Evolutionary conservation across 2,888 invertebrate genomes (phyloP).

Genomic region (Nipponacmea schrenckii): DNA sequence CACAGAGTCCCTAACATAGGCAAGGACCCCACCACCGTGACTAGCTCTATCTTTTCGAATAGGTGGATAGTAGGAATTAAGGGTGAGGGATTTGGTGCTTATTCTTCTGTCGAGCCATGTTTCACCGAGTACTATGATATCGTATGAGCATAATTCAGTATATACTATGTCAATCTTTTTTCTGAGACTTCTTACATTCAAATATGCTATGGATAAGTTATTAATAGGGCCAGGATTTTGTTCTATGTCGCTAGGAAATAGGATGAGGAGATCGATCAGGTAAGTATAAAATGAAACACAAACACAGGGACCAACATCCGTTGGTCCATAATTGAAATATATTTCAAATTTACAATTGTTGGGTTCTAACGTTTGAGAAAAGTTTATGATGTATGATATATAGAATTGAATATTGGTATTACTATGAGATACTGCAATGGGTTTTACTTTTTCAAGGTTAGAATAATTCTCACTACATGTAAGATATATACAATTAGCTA

Average conservation of each 20-base stretch:
- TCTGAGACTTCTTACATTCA: constrained; percentile 4
- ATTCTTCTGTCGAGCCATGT: constrained; percentile 3
- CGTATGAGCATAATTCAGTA: not conserved
- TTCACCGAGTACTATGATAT: constrained; percentile 9
- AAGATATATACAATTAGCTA: too few relatives aligned
- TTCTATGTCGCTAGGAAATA: not conserved
- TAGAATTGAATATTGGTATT: too few relatives aligned
- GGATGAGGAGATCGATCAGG: not conserved
- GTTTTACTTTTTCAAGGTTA: too few relatives aligned
- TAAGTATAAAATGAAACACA: too few relatives aligned
- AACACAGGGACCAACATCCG: too few relatives aligned
- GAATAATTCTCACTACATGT: too few relatives aligned
- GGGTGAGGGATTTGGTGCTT: not conserved
- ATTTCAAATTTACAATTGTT: too few relatives aligned
- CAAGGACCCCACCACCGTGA: constrained; percentile 4
- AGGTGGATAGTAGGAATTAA: not conserved
- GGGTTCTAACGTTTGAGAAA: too few relatives aligned
- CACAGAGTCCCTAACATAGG: not conserved
- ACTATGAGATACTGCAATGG: too few relatives aligned
- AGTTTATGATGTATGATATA: too few relatives aligned
- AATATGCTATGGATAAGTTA: constrained; percentile 6
- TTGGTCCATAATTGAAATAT: too few relatives aligned
- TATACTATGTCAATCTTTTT: constrained; percentile 5
- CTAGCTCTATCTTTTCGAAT: not conserved
- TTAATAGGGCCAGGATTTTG: not conserved